Base-by-base conservation (phyloP, 2,113 vertebrate species). In the Pomatostomus ruficeps region DNA sequence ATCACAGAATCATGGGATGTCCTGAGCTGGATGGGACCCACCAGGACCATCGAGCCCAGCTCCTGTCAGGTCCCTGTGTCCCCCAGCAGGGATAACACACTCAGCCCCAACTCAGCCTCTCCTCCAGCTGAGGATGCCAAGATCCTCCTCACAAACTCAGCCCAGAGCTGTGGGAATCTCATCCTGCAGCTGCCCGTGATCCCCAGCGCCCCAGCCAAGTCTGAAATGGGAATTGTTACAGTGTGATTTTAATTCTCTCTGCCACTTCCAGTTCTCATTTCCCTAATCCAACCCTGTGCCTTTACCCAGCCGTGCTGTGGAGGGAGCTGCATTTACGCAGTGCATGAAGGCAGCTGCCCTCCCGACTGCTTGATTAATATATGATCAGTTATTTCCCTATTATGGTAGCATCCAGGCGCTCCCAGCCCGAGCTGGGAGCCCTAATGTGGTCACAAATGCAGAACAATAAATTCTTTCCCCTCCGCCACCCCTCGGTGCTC, bases 321-420 rank as follows among this genome's bases (percentile, higher is more conserved):
- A 66, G 70, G 54, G 85, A 85, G 63, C 75, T 94, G 85, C 55
- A 74, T 74, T 88, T 95, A 82, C 90, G 75, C 67, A 74, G 75
- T 2, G 59, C 8, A 1, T 26, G 67, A 80, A 93, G 73, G 85
- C 59, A 77, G 70, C 85, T 6, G 3, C 59, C 63, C 82, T 93
- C 78, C 86, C 88, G 38, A 51, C 55, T 40, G 51, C 75, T 93
- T 93, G 90, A 96, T 96, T 95, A 96, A 96, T 96, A 95, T 59
- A 88, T 88, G 79, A 94, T 91, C 59, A 68, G 55, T 71, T 59
- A 67, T 82, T 88, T 90, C 73, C 94, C 95, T 97, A 96, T 95
- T 95, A 96, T 80, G 91, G 91, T 77, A 96, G 88, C 83, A 74
- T 25, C 59, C 72, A 71, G 63, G 67, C 23, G 0, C 91, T 94